A percentile compares a stretch with the other conserved stretches of the same genome.
These are phyloP conservation scores for Drosophila melanogaster DNA, from an alignment of 1,140 invertebrate genomes.

Conservation along the genomic window DNA sequence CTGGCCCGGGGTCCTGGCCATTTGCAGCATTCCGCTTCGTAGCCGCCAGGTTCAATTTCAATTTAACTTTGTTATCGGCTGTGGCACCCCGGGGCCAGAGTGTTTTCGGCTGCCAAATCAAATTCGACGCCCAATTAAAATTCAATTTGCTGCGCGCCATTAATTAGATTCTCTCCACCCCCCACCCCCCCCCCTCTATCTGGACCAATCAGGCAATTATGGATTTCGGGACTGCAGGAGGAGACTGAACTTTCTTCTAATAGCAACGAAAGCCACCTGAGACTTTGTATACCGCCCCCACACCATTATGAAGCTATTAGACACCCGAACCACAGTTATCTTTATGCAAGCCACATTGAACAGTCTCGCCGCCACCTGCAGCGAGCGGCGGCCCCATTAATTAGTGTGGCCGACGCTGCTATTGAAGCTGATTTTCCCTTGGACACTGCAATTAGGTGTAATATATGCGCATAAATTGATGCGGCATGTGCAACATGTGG, in stretches of 20 bases:
- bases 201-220: background rate
- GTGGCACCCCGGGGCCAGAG: slow-evolving; percentile 12
- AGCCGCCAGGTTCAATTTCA: slow-evolving; percentile 44
- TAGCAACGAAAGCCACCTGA: slow-evolving; percentile 24
- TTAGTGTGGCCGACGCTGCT: slow-evolving; percentile 40
- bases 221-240: slow-evolving; percentile 6
- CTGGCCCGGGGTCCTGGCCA: slow-evolving; percentile 14
- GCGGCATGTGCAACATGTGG: slow-evolving; percentile 67
- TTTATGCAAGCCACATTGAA: slow-evolving; percentile 50
- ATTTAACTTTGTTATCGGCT: slow-evolving; percentile 54
- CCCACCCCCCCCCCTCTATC: too few species aligned
- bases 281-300: slow-evolving; percentile 1
- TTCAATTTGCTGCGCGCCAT: slow-evolving; percentile 78
- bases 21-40: slow-evolving; percentile 4
- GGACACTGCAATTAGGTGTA: slow-evolving; percentile 62
- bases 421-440: slow-evolving; percentile 6
- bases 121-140: slow-evolving; percentile 82
- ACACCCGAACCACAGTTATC: slow-evolving; percentile 9
- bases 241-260: slow-evolving; percentile 38
- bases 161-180: slow-evolving; percentile 69
- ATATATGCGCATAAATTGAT: slow-evolving; percentile 74
- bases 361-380: slow-evolving; percentile 14
- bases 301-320: slow-evolving; percentile 23
- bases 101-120: slow-evolving; percentile 60
- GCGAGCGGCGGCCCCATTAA: slow-evolving; percentile 29